Evolutionary conservation across 1,140 invertebrate species (phyloP).

Genomic region (Aphaenogaster ashmeadi): DNA sequence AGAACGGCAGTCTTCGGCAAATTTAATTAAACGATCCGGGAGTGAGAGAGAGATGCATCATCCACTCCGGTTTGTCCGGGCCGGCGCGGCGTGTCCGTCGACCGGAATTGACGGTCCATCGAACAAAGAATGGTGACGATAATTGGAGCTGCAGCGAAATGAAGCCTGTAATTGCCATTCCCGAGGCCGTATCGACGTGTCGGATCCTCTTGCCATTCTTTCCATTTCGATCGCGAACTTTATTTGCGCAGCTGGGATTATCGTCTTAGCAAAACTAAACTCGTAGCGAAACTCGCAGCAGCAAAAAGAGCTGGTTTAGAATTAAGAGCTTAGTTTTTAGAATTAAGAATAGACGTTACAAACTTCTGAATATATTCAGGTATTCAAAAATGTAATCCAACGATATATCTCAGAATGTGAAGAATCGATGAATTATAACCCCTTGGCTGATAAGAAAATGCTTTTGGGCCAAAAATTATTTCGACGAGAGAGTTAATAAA

Average conservation of each 20-base stretch:
- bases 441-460: too few species aligned
- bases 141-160: slow-evolving; percentile 72
- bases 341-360: background rate
- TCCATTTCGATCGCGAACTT: slow-evolving; percentile 35
- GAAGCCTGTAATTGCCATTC: slow-evolving; percentile 74
- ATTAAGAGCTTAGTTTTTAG: slow-evolving; percentile 9
- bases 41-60: slow-evolving; percentile 63
- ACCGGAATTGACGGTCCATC: slow-evolving; percentile 67
- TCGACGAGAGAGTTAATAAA: too few species aligned
- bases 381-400: background rate
- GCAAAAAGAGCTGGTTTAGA: background rate
- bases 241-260: slow-evolving; percentile 33
- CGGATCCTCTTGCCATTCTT: slow-evolving; percentile 33
- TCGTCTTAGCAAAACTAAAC: slow-evolving; percentile 19
- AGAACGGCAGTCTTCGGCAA: slow-evolving; percentile 72
- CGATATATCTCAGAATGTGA: background rate
- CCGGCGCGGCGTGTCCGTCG: slow-evolving; percentile 51
- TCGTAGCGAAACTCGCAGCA: background rate
- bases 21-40: slow-evolving; percentile 76
- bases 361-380: background rate
- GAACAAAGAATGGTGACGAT: slow-evolving; percentile 71
- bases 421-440: background rate
- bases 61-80: background rate
- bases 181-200: slow-evolving; percentile 42
- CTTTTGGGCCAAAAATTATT: too few species aligned